Evolutionary conservation across 2,888 invertebrate species (phyloP).

Genomic region (Calameuta filiformis): DNA sequence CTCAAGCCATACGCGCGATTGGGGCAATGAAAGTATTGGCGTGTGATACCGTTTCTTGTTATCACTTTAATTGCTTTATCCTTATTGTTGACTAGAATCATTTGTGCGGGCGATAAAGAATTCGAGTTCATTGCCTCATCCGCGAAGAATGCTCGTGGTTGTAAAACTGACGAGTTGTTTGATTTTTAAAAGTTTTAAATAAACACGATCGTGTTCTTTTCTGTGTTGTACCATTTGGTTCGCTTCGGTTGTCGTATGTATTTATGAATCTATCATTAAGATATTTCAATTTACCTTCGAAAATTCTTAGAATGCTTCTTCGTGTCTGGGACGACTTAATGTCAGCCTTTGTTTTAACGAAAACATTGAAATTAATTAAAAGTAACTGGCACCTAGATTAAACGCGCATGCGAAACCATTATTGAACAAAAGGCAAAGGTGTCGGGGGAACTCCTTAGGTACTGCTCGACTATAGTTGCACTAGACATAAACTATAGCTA

Average conservation of each 20-base stretch:
- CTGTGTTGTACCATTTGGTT: not conserved
- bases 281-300: not conserved
- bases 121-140: not conserved
- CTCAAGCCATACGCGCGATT: not conserved
- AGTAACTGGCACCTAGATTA: not conserved
- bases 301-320: not conserved
- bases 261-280: not conserved
- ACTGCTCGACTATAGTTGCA: not conserved
- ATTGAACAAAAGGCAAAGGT: not conserved
- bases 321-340: not conserved
- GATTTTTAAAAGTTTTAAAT: not conserved
- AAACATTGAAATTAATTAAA: not conserved
- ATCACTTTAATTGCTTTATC: not conserved
- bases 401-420: constrained; percentile 2
- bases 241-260: not conserved
- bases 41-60: not conserved
- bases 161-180: not conserved
- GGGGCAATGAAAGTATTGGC: not conserved
- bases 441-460: not conserved
- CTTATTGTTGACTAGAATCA: not conserved
- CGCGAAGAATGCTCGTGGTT: not conserved
- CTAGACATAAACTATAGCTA: not conserved
- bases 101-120: not conserved
- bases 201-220: not conserved
- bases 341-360: not conserved